phyloP scores from a whole-genome alignment of 2,888 invertebrate species.

The Anthophora plumipes region DNA sequence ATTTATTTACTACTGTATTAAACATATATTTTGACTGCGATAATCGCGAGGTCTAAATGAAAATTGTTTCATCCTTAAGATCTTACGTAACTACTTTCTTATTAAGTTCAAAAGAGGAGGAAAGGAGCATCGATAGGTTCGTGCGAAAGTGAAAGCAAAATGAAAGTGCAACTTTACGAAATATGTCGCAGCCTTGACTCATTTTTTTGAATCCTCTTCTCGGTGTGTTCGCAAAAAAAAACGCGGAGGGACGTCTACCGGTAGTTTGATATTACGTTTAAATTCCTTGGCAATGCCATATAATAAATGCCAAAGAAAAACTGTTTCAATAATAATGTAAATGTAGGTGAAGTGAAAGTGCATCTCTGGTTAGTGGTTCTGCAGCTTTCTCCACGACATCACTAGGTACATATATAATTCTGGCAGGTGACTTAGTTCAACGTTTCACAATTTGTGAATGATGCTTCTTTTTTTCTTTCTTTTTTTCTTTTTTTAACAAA shows the following conservation, averaged over 20 bases:
- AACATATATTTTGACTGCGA: background rate
- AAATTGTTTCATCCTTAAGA: conserved; percentile 10
- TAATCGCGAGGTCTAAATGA: background rate
- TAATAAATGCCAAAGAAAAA: conserved; percentile 63
- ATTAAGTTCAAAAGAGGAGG: conserved; percentile 23
- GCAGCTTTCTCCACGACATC: conserved; percentile 80
- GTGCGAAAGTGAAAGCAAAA: conserved; percentile 46
- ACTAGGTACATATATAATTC: conserved; percentile 74
- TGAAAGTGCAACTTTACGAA: conserved; percentile 52
- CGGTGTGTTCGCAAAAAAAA: background rate
- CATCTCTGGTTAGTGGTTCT: conserved; percentile 69
- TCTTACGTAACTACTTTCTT: conserved; percentile 36
- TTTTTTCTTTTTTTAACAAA: conserved; percentile 14
- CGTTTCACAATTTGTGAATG: conserved; percentile 53
- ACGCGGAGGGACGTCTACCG: background rate
- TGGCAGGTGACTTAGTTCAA: conserved; percentile 51
- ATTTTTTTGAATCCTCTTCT: background rate
- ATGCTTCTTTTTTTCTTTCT: conserved; percentile 25
- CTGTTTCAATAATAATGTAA: conserved; percentile 71
- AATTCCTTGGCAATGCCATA: conserved; percentile 19
- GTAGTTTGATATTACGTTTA: conserved; percentile 17
- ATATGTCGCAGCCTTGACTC: conserved; percentile 32
- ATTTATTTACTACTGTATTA: background rate
- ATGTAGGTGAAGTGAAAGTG: conserved; percentile 80
- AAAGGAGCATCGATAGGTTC: conserved; percentile 17